Conservation (phyloP, 2,888 invertebrate species). For the Macrosoma leucophasiata region DNA sequence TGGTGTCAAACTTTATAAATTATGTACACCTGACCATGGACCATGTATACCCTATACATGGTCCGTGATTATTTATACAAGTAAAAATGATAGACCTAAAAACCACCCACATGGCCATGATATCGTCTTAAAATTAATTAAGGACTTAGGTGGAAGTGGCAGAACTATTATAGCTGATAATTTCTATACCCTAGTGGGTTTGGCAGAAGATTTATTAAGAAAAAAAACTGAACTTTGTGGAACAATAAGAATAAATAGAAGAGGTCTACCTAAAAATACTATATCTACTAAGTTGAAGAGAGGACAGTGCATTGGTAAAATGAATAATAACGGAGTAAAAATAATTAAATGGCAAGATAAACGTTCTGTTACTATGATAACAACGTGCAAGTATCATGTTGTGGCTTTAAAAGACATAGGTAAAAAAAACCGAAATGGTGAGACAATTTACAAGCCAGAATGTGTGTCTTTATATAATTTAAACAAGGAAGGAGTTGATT, state of each 20-base stretch:
- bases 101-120: conserved; percentile 18
- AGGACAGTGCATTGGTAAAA: conserved; percentile 27
- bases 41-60: conserved; percentile 20
- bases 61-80: conserved; percentile 18
- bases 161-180: conserved; percentile 23
- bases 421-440: conserved; percentile 13
- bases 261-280: conserved; percentile 27
- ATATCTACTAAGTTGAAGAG: conserved; percentile 31
- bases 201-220: conserved; percentile 26
- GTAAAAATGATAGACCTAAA: conserved; percentile 16
- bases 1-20: conserved; percentile 27
- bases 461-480: conserved; percentile 21
- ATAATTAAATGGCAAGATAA: conserved; percentile 29
- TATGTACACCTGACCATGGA: conserved; percentile 21
- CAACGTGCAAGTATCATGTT: conserved; percentile 18
- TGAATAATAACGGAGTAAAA: conserved; percentile 29
- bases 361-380: conserved; percentile 21
- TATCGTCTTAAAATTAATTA: conserved; percentile 15
- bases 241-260: conserved; percentile 27
- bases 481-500: conserved; percentile 23
- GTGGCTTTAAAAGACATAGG: conserved; percentile 9
- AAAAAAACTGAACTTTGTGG: conserved; percentile 28
- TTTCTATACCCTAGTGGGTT: conserved; percentile 29
- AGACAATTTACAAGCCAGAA: no score
- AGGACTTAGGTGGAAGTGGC: conserved; percentile 16